These are phyloP conservation scores for Drosophila setifemur DNA, from an alignment of 1,140 invertebrate species.

Conservation along the genomic window DNA sequence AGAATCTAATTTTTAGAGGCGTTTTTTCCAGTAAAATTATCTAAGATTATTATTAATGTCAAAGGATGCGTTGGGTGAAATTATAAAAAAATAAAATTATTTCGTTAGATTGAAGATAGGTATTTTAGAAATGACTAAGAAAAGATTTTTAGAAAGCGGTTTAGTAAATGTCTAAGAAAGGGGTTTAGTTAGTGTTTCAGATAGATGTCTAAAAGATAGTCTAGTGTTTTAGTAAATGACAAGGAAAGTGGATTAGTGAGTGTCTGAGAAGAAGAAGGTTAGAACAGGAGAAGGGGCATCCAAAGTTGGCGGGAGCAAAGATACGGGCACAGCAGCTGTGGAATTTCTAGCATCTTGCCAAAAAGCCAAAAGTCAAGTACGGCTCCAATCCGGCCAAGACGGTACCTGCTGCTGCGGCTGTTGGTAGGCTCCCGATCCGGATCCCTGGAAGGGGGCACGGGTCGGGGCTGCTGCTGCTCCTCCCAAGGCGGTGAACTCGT, in stretches of 20 bases:
- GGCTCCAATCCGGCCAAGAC: conserved; percentile 43
- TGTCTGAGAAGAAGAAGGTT: background rate
- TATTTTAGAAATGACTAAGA: background rate
- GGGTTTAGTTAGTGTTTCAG: background rate
- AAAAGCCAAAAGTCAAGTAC: conserved; percentile 44
- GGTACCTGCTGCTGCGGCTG: conserved; percentile 66
- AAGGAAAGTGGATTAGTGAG: background rate
- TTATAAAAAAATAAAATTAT: no score
- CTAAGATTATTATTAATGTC: no score
- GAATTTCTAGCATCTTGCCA: conserved; percentile 48
- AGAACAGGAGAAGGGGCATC: background rate
- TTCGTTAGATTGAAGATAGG: no score
- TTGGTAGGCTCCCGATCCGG: conserved; percentile 10
- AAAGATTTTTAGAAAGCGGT: background rate
- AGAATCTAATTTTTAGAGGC: no score
- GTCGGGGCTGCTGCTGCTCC: conserved; percentile 19
- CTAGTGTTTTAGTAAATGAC: background rate
- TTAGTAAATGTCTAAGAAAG: background rate
- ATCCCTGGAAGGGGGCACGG: conserved; percentile 20
- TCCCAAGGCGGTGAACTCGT: conserved; percentile 35
- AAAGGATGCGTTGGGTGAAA: no score
- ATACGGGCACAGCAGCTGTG: conserved; percentile 36
- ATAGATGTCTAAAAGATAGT: background rate
- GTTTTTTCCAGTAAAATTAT: no score
- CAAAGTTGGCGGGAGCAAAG: conserved; percentile 5